Base-by-base conservation (phyloP, 1,140 invertebrate species). In the Ctenoplectra terminalis region DNA sequence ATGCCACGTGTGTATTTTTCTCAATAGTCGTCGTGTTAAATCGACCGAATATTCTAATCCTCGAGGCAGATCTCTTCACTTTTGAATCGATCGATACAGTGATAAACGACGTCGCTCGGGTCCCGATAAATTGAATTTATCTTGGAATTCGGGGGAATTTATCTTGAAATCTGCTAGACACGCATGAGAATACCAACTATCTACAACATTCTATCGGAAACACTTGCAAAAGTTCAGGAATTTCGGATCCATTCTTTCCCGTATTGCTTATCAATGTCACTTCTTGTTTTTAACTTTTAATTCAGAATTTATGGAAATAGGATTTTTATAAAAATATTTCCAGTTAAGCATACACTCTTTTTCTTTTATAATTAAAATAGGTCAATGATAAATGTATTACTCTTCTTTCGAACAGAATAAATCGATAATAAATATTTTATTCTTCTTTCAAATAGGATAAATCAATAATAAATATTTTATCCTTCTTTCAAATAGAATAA, bases 21-120 rank as follows among this genome's bases (percentile, higher is more conserved):
- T 11, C 43, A 29, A 29, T 23, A 48, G 20, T 7, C 43, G n/a
- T 23, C 31, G 29, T 17, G 52, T 72, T 72, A 58, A 72, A 72
- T 72, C 70, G 52, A 72, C 17, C 70, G 70, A 58, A 72, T 58
- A 72, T 72, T 72, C 70, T 72, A 72, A 72, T 72, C 70, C 11
- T 6, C n/a, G 34, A 11, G n/a, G 50, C 69, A 37, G 31, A 37
- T 31, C 37, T 26, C 5, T 15, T 26, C 43, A 26, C 70, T 58
- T 72, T 56, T 40, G n/a, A 31, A 31, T 58, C 52, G 52, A 58
- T 72, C 52, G 70, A 72, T 58, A 43, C 70, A 72, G 58, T 72
- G 70, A 72, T 58, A 72, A 72, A 72, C 70, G 70, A 72, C 37
- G 26, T 29, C 26, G 66, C 52, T 26, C 17, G 23, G 37, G 17